Evolutionary conservation across 2,888 invertebrate genomes (phyloP).

Genomic region (Chorisops tibialis): DNA sequence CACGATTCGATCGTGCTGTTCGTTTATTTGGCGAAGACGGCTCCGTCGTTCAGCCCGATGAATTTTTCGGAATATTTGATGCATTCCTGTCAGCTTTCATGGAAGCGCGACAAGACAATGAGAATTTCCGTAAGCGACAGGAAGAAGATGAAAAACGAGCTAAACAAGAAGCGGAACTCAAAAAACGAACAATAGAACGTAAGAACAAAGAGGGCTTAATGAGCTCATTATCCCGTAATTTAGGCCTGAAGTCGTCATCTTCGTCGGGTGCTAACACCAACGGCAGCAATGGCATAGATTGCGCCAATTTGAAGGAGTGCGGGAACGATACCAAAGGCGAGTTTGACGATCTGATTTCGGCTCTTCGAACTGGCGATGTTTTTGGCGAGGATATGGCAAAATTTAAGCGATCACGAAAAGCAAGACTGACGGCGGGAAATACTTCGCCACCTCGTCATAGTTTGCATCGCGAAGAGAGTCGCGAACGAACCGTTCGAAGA

Average conservation of each 20-base stretch:
- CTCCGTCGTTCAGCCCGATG: constrained; percentile 80
- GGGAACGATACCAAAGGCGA: constrained; percentile 70
- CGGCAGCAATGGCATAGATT: constrained; percentile 55
- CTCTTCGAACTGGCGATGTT: constrained; percentile 88
- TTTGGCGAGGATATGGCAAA: constrained; percentile 95
- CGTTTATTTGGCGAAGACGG: constrained; percentile 89
- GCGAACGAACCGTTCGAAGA: constrained; percentile 60
- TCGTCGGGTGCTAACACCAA: constrained; percentile 59
- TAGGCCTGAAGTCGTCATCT: constrained; percentile 59
- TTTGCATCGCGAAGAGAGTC: constrained; percentile 64
- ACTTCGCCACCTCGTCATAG: constrained; percentile 64
- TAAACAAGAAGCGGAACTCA: constrained; percentile 80
- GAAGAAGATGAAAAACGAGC: constrained; percentile 89
- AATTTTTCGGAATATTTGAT: constrained; percentile 91
- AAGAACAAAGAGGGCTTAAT: constrained; percentile 76
- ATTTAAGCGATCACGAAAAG: constrained; percentile 74
- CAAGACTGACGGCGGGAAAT: constrained; percentile 56
- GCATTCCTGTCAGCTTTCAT: constrained; percentile 76
- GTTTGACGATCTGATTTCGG: constrained; percentile 94
- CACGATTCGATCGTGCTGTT: constrained; percentile 83
- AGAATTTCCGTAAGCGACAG: constrained; percentile 73
- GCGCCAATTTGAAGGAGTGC: constrained; percentile 39
- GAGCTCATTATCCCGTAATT: constrained; percentile 69
- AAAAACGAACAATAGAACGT: constrained; percentile 82
- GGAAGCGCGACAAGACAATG: constrained; percentile 86